Evolutionary conservation across 2,797 vertebrate species (phyloP).

Genomic region (Trachops cirrhosus): DNA sequence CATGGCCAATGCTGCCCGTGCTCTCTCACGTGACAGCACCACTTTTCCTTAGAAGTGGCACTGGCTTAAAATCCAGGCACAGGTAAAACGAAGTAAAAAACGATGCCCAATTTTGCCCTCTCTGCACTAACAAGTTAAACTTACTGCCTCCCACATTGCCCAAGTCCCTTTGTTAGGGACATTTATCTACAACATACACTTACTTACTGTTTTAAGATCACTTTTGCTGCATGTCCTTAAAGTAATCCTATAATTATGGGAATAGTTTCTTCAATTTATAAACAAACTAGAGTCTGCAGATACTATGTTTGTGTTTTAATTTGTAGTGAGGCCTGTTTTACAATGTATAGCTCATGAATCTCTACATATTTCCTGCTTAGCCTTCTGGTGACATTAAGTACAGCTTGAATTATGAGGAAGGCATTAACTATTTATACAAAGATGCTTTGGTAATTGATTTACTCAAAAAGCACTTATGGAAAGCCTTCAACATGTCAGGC

Average conservation of each 20-base stretch:
- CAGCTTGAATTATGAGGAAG: conserved; percentile 34
- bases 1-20: neutral
- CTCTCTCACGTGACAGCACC: neutral
- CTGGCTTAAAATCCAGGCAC: neutral
- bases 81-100: neutral
- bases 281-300: neutral
- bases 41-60: neutral
- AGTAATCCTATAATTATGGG: neutral
- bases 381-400: conserved; percentile 17
- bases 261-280: neutral
- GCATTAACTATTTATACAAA: conserved; percentile 20
- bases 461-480: conserved; percentile 34
- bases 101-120: neutral
- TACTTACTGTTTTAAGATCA: neutral
- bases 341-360: neutral
- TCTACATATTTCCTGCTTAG: conserved; percentile 1
- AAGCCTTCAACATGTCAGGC: neutral
- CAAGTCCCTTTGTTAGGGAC: neutral
- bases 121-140: neutral
- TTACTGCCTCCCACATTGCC: neutral
- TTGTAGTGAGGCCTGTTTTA: neutral
- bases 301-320: neutral
- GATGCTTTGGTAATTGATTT: conserved; percentile 32
- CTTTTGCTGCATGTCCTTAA: neutral
- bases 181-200: neutral